Evolutionary conservation across 1,140 invertebrate genomes (phyloP), one percentile per base, ranked within the genome.

Genomic region (Drosophila sulfurigaster): DNA sequence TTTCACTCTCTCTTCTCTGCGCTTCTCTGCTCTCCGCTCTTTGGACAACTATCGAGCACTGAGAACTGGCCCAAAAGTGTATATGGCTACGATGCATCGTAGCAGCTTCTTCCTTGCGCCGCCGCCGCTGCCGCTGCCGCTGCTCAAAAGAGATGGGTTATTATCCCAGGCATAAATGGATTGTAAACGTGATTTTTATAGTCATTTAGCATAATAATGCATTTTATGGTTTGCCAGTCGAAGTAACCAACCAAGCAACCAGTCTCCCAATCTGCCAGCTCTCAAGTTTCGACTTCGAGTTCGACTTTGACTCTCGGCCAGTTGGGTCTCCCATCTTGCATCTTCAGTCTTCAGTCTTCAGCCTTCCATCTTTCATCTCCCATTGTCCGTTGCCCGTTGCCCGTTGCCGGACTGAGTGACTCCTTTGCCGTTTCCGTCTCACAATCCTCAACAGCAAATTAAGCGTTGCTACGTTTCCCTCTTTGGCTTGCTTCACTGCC

Each of bases 131-230:
- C 20, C 3, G 3, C 20, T 20, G 20, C 20, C 54, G 60, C 65
- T 64, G 78, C 68, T 79, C 77, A 75, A 87, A 88, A 81, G 85
- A 78, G 72, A 90, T 90, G 83, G 91, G 86, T 91, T 91, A 92
- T 92, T 92, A 92, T 91, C 83, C 90, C 83, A 80, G 83, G 90
- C 91, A 91, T 91, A 92, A 92, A 92, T 92, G 90, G 91, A 91
- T 92, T 92, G 91, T 92, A 92, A 92, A 92, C 91, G 91, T 92
- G 91, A 91, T 91, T 92, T 92, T 92, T 92, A 92, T 92, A 91
- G 91, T 91, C 91, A 92, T 92, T 92, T 92, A 92, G 91, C 87
- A 91, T 92, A 92, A 92, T 92, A 91, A 91, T 91, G 91, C 86
- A 91, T 91, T 92, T 88, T 88, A 88, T 88, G 83, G 83, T 80